phyloP scores from a whole-genome alignment of 2,113 vertebrate genomes.

The Lycaon pictus region DNA sequence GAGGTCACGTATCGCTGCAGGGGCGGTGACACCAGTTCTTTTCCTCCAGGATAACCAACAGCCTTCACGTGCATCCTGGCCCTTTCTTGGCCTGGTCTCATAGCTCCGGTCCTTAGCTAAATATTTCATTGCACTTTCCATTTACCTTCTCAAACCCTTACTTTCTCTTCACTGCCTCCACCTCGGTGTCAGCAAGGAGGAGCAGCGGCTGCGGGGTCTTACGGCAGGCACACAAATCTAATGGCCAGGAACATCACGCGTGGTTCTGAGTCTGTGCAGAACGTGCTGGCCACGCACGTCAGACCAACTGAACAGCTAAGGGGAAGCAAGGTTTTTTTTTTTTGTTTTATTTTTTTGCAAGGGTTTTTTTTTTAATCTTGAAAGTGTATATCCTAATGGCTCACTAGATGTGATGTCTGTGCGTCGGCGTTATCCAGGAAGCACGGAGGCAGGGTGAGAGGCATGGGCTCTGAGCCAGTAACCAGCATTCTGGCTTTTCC shows the following conservation, averaged over 20 bases:
- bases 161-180: not conserved
- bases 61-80: not conserved
- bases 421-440: not conserved
- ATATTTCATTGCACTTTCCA: not conserved
- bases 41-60: accelerated
- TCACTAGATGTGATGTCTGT: not conserved
- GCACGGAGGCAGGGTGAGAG: not conserved
- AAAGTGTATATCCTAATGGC: not conserved
- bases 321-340: not conserved
- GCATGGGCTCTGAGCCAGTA: not conserved
- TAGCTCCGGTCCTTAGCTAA: not conserved
- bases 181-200: not conserved
- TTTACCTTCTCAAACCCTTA: not conserved
- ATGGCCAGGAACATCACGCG: accelerated
- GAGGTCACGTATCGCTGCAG: accelerated
- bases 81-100: not conserved
- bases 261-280: accelerated
- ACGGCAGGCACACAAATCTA: accelerated
- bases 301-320: not conserved
- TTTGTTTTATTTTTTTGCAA: no score
- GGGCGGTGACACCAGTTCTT: accelerated
- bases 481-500: not conserved
- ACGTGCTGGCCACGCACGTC: accelerated
- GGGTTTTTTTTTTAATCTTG: not conserved
- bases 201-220: not conserved